phyloP scores from a whole-genome alignment of 2,113 vertebrate genomes.

The Platysteira castanea region DNA sequence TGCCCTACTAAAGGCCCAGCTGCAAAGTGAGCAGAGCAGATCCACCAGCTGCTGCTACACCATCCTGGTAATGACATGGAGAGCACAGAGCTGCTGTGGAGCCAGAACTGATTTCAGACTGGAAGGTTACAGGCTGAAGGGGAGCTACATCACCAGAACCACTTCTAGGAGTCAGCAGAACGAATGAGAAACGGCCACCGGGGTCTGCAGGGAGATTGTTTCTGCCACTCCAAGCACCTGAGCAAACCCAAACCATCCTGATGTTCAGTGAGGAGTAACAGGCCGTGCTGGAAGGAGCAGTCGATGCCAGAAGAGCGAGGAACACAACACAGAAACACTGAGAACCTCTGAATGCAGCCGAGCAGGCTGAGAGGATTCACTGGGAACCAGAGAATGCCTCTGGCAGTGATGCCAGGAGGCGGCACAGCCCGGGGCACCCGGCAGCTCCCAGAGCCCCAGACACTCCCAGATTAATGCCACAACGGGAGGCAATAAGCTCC shows the following conservation, averaged over 20 bases:
- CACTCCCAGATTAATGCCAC: background rate
- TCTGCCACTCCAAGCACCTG: background rate
- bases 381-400: background rate
- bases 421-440: background rate
- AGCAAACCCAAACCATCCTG: background rate
- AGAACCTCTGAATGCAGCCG: background rate
- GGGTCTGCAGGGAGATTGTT: background rate
- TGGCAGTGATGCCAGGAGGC: accelerated
- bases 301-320: background rate
- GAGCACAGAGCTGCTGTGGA: background rate
- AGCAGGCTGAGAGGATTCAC: background rate
- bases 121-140: background rate
- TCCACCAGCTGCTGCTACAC: background rate
- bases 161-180: background rate
- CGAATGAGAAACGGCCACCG: background rate
- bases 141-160: background rate
- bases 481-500: accelerated
- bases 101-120: background rate
- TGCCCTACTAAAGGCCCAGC: background rate
- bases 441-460: accelerated
- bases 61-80: background rate
- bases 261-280: background rate
- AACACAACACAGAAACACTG: background rate
- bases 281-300: background rate
- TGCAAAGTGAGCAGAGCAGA: background rate